Evolutionary conservation across 2,888 invertebrate genomes (phyloP).

Genomic region (Trimorus sp.): DNA sequence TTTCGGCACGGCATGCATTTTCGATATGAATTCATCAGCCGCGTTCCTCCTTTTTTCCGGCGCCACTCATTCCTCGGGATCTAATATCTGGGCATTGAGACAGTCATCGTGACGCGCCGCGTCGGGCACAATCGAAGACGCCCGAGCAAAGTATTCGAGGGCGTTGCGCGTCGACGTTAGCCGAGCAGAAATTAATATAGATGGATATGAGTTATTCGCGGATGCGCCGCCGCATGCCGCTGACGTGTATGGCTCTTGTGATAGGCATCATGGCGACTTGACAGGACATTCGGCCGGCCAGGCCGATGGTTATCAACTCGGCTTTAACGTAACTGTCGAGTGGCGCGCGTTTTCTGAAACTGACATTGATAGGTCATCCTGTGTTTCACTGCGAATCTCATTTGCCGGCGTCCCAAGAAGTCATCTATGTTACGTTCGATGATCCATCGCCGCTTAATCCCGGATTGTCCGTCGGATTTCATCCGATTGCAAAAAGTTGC

Average conservation of each 20-base stretch:
- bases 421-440: conserved; percentile 34
- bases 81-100: conserved; percentile 58
- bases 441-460: no score
- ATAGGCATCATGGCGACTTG: conserved; percentile 74
- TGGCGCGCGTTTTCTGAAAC: conserved; percentile 77
- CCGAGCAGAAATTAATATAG: conserved; percentile 75
- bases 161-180: conserved; percentile 35
- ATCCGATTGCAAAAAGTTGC: not conserved
- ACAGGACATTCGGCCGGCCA: conserved; percentile 74
- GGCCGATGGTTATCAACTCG: conserved; percentile 76
- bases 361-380: conserved; percentile 79
- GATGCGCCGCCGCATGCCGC: conserved; percentile 70
- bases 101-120: conserved; percentile 54
- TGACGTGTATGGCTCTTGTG: conserved; percentile 79
- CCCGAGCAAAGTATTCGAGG: conserved; percentile 45
- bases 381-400: conserved; percentile 51
- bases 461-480: conserved; percentile 3
- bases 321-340: conserved; percentile 78
- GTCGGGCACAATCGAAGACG: conserved; percentile 54
- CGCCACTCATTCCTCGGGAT: conserved; percentile 36
- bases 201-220: conserved; percentile 78
- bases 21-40: conserved; percentile 57
- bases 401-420: conserved; percentile 49
- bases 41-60: conserved; percentile 35
- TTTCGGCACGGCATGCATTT: conserved; percentile 45